Percentiles rank a stretch among this genome's conserved stretches.
phyloP scores from a whole-genome alignment of 2,888 invertebrate genomes.

The Augiades crinisus region DNA sequence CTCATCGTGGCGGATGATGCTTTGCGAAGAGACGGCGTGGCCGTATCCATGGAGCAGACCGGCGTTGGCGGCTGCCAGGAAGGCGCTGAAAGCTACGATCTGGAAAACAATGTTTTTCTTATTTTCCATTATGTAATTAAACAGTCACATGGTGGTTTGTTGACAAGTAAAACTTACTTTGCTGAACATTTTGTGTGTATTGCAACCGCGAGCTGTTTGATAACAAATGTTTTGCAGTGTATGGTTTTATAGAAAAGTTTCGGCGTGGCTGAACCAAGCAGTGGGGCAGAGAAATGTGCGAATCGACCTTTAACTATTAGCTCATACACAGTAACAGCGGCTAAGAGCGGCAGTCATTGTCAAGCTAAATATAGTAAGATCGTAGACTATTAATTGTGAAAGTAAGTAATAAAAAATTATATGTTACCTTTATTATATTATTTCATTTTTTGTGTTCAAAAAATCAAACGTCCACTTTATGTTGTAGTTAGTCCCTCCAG shows the following conservation, averaged over 20 bases:
- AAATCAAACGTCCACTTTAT: too few relatives aligned
- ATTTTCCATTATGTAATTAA: neutral
- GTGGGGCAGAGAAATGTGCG: constrained; percentile 16
- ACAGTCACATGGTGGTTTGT: too few relatives aligned
- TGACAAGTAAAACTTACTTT: constrained; percentile 48
- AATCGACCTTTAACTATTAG: neutral
- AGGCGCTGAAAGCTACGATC: constrained; percentile 45
- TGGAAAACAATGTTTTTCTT: constrained; percentile 15
- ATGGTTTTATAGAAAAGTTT: constrained; percentile 60
- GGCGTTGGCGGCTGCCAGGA: constrained; percentile 56
- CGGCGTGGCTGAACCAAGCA: neutral
- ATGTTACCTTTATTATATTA: too few relatives aligned
- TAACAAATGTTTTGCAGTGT: constrained; percentile 48
- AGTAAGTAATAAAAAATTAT: too few relatives aligned
- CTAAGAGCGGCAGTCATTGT: too few relatives aligned
- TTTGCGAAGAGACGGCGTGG: constrained; percentile 51
- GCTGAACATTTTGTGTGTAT: constrained; percentile 58
- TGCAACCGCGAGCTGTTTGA: constrained; percentile 56
- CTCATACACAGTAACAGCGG: too few relatives aligned
- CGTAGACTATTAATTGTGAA: too few relatives aligned
- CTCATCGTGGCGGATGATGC: constrained; percentile 49
- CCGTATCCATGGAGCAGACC: constrained; percentile 46
- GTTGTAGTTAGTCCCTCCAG: too few relatives aligned
- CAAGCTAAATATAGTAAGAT: too few relatives aligned
- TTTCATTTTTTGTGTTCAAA: too few relatives aligned